Conservation (phyloP, 1,140 invertebrate genomes). For the Aporrectodea caliginosa region DNA sequence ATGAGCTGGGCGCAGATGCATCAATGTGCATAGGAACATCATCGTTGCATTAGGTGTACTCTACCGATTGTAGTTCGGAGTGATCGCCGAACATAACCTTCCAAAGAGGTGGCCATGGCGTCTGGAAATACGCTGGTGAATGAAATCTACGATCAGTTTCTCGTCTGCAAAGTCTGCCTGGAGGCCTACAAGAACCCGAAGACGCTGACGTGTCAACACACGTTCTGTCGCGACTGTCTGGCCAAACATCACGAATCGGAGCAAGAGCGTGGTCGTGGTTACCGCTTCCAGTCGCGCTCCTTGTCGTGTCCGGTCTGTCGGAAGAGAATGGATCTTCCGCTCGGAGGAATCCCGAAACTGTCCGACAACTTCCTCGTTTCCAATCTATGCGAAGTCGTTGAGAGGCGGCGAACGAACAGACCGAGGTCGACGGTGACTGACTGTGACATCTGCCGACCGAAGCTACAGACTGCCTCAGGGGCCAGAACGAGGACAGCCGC, state of each 20-base stretch:
- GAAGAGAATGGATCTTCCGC: conserved; percentile 53
- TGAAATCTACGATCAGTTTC: conserved; percentile 56
- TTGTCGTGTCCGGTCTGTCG: conserved; percentile 55
- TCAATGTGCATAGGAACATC: not conserved
- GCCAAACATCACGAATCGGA: conserved; percentile 16
- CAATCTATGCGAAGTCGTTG: conserved; percentile 52
- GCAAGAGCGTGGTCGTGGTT: not conserved
- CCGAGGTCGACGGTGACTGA: not conserved
- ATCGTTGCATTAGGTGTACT: not conserved
- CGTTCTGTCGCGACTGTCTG: conserved; percentile 80
- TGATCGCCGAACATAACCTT: too few species aligned
- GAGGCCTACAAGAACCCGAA: conserved; percentile 63
- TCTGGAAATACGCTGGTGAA: conserved; percentile 42
- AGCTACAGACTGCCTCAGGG: not conserved
- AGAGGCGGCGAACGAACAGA: conserved; percentile 23
- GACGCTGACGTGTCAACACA: conserved; percentile 84
- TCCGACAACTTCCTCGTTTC: conserved; percentile 55
- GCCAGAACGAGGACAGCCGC: not conserved
- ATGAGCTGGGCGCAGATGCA: too few species aligned
- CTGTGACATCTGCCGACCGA: not conserved
- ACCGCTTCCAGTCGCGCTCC: conserved; percentile 17
- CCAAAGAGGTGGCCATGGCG: conserved; percentile 43
- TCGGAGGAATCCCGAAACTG: conserved; percentile 49
- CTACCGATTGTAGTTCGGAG: not conserved
- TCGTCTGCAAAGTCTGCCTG: conserved; percentile 56